These are phyloP conservation scores for Pentamera pediparva DNA, from an alignment of 53 echinoderm and acorn worm species.

Conservation along the genomic window DNA sequence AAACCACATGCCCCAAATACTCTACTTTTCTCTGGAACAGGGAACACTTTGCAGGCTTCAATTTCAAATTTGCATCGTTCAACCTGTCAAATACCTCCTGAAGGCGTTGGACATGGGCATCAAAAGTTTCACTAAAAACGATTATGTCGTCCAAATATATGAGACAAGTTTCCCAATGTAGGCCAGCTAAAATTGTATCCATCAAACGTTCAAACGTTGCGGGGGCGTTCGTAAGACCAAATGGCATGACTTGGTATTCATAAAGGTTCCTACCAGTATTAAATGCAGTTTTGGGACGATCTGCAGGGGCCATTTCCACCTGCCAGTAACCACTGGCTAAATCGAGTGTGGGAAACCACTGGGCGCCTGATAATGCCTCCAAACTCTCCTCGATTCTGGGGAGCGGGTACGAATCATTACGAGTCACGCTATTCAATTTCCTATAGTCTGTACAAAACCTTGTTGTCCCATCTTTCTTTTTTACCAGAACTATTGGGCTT, in stretches of 20 bases:
- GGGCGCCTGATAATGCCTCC: too few species aligned
- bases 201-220: too few species aligned
- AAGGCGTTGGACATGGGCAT: not conserved
- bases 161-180: not conserved
- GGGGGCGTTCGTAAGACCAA: too few species aligned
- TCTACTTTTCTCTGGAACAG: constrained; percentile 34
- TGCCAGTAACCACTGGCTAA: not conserved
- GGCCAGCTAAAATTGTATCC: not conserved
- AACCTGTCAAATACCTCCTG: not conserved
- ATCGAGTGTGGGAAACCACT: not conserved
- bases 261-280: not conserved
- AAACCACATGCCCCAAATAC: constrained; percentile 45
- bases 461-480: not conserved
- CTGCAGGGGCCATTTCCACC: not conserved
- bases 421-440: not conserved
- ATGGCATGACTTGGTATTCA: not conserved
- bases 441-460: not conserved
- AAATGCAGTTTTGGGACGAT: not conserved
- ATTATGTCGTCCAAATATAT: not conserved
- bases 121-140: not conserved
- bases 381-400: not conserved
- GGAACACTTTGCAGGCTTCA: too few species aligned
- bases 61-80: too few species aligned
- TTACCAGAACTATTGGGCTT: too few species aligned
- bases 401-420: not conserved